Conservation (phyloP, 2,888 invertebrate genomes). For the Odiellus spinosus region DNA sequence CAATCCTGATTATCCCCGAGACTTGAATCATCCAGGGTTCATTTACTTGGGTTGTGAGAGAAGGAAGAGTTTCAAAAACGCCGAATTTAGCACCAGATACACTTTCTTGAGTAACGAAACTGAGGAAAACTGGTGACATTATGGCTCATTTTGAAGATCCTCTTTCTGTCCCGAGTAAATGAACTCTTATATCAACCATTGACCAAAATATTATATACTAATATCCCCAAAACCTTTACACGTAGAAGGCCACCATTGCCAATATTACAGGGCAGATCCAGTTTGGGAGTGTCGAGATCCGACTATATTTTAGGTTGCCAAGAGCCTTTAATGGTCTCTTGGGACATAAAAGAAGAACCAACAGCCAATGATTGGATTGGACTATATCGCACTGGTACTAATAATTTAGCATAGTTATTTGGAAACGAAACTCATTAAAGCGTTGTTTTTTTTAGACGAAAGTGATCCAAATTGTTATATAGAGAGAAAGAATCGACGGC, state of each 20-base stretch:
- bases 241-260: constrained; percentile 3
- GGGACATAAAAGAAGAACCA: constrained; percentile 31
- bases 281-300: constrained; percentile 26
- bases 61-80: too few species aligned
- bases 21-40: too few species aligned
- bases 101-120: too few species aligned
- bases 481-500: constrained; percentile 30
- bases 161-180: too few species aligned
- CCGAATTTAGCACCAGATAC: too few species aligned
- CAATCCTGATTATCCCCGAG: too few species aligned
- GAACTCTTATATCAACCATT: too few species aligned
- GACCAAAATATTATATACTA: too few species aligned
- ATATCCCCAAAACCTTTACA: too few species aligned
- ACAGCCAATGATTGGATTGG: constrained; percentile 33
- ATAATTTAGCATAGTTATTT: not conserved
- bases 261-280: constrained; percentile 21
- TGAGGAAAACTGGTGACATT: too few species aligned
- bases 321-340: constrained; percentile 26
- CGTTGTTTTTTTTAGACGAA: constrained; percentile 22
- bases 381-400: constrained; percentile 29
- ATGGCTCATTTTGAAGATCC: too few species aligned
- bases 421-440: not conserved
- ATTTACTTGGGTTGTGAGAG: too few species aligned
- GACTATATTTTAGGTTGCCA: constrained; percentile 24
- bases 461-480: constrained; percentile 26